These are phyloP conservation scores for Aythya baeri DNA, from an alignment of 2,113 vertebrate genomes.

Conservation along the genomic window DNA sequence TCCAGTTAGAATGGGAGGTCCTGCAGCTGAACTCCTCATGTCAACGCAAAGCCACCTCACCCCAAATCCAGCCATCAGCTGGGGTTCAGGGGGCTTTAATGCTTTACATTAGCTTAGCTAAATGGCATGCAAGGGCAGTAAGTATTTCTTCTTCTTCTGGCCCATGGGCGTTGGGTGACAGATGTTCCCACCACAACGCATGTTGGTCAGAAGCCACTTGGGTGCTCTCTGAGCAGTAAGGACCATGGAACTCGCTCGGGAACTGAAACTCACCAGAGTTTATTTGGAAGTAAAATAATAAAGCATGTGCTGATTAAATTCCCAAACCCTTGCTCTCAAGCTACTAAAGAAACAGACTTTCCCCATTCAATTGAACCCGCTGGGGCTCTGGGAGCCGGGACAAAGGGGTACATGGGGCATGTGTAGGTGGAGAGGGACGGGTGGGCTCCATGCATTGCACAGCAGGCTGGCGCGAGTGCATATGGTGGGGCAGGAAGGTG, in stretches of 20 bases:
- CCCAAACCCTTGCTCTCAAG: neutral
- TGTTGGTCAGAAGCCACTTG: neutral
- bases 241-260: neutral
- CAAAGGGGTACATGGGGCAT: neutral
- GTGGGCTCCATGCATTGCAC: fast-evolving
- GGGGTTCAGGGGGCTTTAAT: neutral
- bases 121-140: neutral
- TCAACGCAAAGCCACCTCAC: neutral
- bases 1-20: neutral
- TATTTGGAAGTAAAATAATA: neutral
- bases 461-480: neutral
- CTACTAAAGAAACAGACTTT: neutral
- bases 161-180: neutral
- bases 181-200: neutral
- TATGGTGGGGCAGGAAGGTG: neutral
- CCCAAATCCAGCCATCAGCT: neutral
- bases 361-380: neutral
- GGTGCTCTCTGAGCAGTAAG: neutral
- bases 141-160: neutral
- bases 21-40: neutral
- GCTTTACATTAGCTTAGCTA: neutral
- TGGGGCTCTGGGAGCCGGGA: neutral
- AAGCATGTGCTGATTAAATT: neutral
- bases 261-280: neutral
- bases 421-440: neutral